Evolutionary conservation across 2,797 vertebrate genomes (phyloP).

Genomic region (Dendrocincla tyrannina): DNA sequence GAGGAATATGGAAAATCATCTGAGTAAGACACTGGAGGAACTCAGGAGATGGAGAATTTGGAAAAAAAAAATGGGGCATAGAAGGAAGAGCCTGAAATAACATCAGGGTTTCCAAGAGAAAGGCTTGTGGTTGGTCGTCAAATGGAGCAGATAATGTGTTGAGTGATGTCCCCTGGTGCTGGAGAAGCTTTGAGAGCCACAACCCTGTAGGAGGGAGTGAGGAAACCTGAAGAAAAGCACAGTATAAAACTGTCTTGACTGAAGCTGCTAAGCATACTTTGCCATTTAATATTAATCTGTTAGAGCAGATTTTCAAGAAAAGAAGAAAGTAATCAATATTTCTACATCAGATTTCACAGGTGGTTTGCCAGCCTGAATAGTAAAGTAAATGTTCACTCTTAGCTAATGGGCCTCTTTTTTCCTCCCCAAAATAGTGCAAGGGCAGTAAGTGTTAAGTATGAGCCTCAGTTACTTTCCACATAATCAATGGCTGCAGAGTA

Average conservation of each 20-base stretch:
- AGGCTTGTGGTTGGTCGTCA: background rate
- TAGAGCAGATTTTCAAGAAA: background rate
- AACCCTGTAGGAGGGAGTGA: background rate
- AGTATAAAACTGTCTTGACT: background rate
- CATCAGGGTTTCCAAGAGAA: background rate
- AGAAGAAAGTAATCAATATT: background rate
- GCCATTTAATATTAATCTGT: background rate
- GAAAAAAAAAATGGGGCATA: background rate
- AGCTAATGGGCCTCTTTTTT: background rate
- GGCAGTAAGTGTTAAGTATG: background rate
- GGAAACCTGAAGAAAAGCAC: background rate
- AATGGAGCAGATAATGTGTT: background rate
- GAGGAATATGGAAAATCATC: background rate
- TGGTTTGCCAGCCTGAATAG: background rate
- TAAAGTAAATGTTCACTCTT: background rate
- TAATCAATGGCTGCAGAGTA: constrained; percentile 25
- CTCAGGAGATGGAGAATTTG: background rate
- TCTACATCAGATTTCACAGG: background rate
- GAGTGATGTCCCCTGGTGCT: background rate
- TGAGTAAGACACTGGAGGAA: background rate
- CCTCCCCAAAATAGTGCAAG: background rate
- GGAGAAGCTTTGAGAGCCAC: background rate
- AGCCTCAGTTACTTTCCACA: constrained; percentile 3
- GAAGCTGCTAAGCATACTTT: background rate
- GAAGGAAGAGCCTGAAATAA: background rate